Evolutionary conservation across 2,888 invertebrate species (phyloP).

Genomic region (Helicoverpa assulta): DNA sequence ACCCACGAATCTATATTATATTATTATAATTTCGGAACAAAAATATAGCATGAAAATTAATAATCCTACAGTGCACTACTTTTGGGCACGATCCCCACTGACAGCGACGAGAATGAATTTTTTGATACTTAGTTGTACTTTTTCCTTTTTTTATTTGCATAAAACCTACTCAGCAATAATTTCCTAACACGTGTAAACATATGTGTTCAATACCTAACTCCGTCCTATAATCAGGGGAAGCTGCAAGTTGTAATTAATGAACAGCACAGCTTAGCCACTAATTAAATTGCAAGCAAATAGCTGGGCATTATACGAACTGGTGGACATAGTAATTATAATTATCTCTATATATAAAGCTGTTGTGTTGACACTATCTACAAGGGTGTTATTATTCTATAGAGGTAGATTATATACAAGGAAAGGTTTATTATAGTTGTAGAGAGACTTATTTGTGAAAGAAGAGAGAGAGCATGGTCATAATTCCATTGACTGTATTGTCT

Average conservation of each 20-base stretch:
- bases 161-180: background rate
- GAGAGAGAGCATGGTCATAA: too few relatives aligned
- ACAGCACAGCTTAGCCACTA: conserved; percentile 65
- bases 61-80: too few relatives aligned
- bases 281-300: conserved; percentile 72
- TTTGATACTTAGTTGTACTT: too few relatives aligned
- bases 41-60: too few relatives aligned
- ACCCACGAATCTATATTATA: too few relatives aligned
- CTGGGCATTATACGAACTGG: conserved; percentile 54
- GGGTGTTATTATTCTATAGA: conserved; percentile 29
- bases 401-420: background rate
- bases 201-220: conserved; percentile 43
- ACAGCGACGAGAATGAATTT: too few relatives aligned
- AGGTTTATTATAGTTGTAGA: background rate
- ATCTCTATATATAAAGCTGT: conserved; percentile 5
- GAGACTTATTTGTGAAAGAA: too few relatives aligned
- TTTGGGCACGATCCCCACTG: too few relatives aligned
- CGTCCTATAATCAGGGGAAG: conserved; percentile 58
- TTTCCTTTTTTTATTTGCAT: too few relatives aligned
- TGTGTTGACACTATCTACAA: conserved; percentile 33
- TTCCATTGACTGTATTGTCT: too few relatives aligned
- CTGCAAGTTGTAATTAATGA: conserved; percentile 71
- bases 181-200: background rate
- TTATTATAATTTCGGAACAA: too few relatives aligned
- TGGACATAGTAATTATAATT: conserved; percentile 57